These are phyloP conservation scores for Spinibarbus caldwelli DNA, from an alignment of 2,797 vertebrate genomes.

Conservation along the genomic window DNA sequence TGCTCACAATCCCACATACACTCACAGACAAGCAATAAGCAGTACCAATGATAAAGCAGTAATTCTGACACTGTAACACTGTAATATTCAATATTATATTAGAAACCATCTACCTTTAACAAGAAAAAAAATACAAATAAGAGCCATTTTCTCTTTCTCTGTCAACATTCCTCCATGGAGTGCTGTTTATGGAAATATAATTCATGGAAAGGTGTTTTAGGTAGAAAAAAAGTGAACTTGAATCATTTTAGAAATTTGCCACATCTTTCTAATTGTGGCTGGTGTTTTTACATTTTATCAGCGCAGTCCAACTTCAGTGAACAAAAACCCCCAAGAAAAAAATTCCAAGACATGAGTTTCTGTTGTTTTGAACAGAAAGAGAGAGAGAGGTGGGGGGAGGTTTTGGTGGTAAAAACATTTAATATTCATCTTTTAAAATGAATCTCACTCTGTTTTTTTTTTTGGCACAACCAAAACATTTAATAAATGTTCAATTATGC, in stretches of 20 bases:
- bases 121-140: neutral
- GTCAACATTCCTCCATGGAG: neutral
- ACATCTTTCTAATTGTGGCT: neutral
- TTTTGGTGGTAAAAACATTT: slow-evolving; percentile 1
- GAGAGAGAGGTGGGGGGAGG: no score
- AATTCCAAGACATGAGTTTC: neutral
- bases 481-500: neutral
- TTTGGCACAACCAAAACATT: slow-evolving; percentile 19
- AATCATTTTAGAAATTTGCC: neutral
- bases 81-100: slow-evolving; percentile 2
- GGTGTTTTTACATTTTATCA: neutral
- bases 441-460: neutral
- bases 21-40: slow-evolving; percentile 11
- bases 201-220: neutral
- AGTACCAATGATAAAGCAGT: neutral
- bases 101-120: neutral
- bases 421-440: neutral
- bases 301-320: neutral
- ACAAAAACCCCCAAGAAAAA: neutral
- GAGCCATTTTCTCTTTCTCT: neutral
- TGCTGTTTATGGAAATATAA: neutral
- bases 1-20: slow-evolving; percentile 7
- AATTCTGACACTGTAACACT: slow-evolving; percentile 17
- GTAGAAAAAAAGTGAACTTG: neutral
- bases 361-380: neutral